phyloP scores from a whole-genome alignment of 2,797 vertebrate species.

The Acestrorhynchus altus region DNA sequence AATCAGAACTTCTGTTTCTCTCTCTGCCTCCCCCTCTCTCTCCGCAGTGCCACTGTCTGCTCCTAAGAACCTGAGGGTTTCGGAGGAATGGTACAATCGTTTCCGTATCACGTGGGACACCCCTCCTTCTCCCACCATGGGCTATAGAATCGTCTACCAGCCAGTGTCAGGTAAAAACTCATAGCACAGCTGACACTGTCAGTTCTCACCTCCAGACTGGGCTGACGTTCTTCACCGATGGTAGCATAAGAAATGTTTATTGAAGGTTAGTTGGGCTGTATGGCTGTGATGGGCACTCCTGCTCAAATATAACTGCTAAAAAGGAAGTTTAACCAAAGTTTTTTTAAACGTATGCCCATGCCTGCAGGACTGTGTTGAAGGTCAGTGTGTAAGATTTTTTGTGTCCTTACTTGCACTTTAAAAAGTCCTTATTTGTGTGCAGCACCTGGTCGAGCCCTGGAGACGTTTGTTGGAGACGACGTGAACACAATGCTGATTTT shows the following conservation, averaged over 20 bases:
- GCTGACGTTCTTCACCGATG: not conserved
- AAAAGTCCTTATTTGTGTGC: slow-evolving; percentile 12
- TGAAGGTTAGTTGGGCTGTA: not conserved
- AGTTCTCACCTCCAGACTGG: not conserved
- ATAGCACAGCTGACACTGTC: not conserved
- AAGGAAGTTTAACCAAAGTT: no score
- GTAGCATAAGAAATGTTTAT: no score
- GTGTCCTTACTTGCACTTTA: no score
- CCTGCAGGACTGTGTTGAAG: not conserved
- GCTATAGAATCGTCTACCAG: slow-evolving; percentile 93
- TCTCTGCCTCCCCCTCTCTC: not conserved
- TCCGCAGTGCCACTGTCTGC: slow-evolving; percentile 85
- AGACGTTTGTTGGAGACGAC: slow-evolving; percentile 95
- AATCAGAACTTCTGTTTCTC: not conserved
- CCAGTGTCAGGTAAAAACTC: slow-evolving; percentile 82
- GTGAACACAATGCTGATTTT: slow-evolving; percentile 92
- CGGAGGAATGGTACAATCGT: slow-evolving; percentile 96
- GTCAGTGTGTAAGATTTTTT: no score
- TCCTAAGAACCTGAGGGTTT: slow-evolving; percentile 87
- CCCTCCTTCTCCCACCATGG: slow-evolving; percentile 87
- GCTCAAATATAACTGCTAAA: no score
- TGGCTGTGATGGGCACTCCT: not conserved
- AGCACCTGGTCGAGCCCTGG: slow-evolving; percentile 87
- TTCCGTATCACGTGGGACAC: slow-evolving; percentile 93
- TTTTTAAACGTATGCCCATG: no score